Percentiles rank a stretch among this genome's conserved stretches.
These are phyloP conservation scores for Leptinotarsa lineolata DNA, from an alignment of 1,140 invertebrate species.

Conservation along the genomic window DNA sequence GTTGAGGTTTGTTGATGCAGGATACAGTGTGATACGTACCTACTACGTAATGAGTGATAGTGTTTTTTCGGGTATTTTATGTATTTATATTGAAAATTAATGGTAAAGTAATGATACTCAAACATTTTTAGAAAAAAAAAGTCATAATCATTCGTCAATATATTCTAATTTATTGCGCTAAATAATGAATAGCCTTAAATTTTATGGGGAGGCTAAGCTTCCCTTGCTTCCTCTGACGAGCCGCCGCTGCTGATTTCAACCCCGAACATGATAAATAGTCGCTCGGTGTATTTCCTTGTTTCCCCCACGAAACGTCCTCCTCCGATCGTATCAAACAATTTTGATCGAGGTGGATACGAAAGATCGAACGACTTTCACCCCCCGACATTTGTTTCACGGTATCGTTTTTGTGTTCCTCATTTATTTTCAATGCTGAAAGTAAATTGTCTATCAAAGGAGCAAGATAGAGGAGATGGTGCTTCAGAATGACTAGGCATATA, in stretches of 20 bases:
- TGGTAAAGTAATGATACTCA: too few relatives aligned
- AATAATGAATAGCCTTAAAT: too few relatives aligned
- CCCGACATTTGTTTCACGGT: background rate
- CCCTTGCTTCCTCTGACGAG: too few relatives aligned
- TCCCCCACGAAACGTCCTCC: background rate
- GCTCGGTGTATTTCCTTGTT: background rate
- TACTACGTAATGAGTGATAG: too few relatives aligned
- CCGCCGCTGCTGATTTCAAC: background rate
- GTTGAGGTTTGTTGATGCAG: too few relatives aligned
- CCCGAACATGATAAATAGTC: background rate
- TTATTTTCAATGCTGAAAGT: background rate
- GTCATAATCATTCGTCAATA: too few relatives aligned
- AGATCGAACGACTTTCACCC: background rate
- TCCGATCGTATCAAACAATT: conserved; percentile 3
- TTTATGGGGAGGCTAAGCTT: too few relatives aligned
- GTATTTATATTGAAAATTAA: too few relatives aligned
- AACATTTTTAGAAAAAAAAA: too few relatives aligned
- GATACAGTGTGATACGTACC: too few relatives aligned
- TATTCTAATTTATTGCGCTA: too few relatives aligned
- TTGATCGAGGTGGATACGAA: background rate
- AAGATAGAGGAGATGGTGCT: background rate
- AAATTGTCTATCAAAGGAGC: conserved; percentile 5
- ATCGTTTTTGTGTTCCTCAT: conserved; percentile 2
- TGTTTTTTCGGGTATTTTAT: too few relatives aligned
- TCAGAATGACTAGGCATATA: background rate